These are phyloP conservation scores for Erpetoichthys calabaricus DNA, from an alignment of 2,797 vertebrate genomes.

Conservation along the genomic window DNA sequence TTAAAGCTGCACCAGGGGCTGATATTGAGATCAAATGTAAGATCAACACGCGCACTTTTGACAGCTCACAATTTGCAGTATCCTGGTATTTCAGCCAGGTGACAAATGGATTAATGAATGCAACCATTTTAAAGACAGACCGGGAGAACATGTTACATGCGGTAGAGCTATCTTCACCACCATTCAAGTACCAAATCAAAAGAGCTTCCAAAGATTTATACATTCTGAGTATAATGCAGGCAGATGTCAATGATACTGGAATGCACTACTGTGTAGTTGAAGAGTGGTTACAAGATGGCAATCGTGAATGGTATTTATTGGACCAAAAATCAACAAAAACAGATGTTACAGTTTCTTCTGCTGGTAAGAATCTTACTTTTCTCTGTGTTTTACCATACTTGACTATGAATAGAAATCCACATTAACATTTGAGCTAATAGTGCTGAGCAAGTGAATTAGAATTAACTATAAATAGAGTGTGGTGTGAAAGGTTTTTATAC, in stretches of 20 bases:
- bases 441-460: no score
- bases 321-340: slow-evolving; percentile 10
- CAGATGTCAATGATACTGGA: slow-evolving; percentile 32
- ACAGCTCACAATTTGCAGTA: slow-evolving; percentile 38
- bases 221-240: slow-evolving; percentile 44
- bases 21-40: slow-evolving; percentile 47
- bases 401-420: no score
- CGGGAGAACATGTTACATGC: slow-evolving; percentile 27
- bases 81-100: slow-evolving; percentile 45
- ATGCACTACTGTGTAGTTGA: slow-evolving; percentile 37
- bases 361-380: slow-evolving; percentile 26
- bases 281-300: slow-evolving; percentile 46
- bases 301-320: slow-evolving; percentile 35
- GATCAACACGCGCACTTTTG: slow-evolving; percentile 20
- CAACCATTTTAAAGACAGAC: slow-evolving; percentile 29
- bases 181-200: slow-evolving; percentile 25
- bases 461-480: no score
- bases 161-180: slow-evolving; percentile 19
- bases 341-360: slow-evolving; percentile 25
- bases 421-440: no score
- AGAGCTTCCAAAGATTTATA: slow-evolving; percentile 36
- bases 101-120: slow-evolving; percentile 1
- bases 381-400: no score
- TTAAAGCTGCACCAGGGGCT: slow-evolving; percentile 21
- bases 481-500: no score